Conservation (phyloP, 2,113 vertebrate genomes). For the Pica pica region DNA sequence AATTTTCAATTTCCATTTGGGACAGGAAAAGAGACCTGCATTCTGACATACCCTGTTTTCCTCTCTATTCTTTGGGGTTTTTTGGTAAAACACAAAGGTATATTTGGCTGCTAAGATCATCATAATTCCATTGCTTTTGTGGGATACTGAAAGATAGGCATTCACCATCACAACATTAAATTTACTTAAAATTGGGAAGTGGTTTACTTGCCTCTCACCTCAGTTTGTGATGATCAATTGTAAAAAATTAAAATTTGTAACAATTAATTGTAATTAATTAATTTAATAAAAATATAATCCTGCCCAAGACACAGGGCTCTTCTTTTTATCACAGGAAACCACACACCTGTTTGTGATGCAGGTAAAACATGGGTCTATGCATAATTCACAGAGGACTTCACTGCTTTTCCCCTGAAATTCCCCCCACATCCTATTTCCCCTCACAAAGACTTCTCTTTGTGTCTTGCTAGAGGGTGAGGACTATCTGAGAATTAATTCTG, state of each 20-base stretch:
- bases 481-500: neutral
- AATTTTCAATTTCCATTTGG: neutral
- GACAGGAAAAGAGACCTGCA: neutral
- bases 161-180: neutral
- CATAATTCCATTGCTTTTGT: neutral
- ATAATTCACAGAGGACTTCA: neutral
- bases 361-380: neutral
- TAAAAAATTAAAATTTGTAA: neutral
- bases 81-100: neutral
- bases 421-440: neutral
- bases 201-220: neutral
- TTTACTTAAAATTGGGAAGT: neutral
- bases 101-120: neutral
- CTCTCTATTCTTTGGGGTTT: neutral
- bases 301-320: neutral
- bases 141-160: neutral
- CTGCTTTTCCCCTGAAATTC: neutral
- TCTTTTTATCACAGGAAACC: neutral
- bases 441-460: neutral
- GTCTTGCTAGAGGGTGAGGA: neutral
- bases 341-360: neutral
- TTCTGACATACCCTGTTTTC: neutral
- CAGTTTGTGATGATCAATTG: neutral
- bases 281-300: neutral
- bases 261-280: neutral